These are phyloP conservation scores for Aphidoletes aphidimyza DNA, from an alignment of 2,888 invertebrate genomes.

Conservation along the genomic window DNA sequence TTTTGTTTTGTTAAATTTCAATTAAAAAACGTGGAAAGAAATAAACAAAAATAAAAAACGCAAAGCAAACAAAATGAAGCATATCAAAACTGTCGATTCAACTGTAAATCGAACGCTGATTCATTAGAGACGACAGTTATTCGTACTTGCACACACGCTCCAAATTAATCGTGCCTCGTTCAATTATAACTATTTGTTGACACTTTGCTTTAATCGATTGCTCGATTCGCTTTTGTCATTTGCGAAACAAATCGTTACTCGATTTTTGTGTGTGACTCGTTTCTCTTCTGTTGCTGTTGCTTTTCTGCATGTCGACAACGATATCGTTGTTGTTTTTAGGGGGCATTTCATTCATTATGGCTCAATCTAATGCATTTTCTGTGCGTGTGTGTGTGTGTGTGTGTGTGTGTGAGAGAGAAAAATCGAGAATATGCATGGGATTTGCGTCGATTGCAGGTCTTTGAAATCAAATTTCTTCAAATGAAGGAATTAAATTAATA, in stretches of 20 bases:
- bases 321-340: background rate
- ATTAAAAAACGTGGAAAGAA: background rate
- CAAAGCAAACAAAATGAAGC: background rate
- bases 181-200: constrained; percentile 26
- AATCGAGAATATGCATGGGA: too few species aligned
- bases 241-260: constrained; percentile 25
- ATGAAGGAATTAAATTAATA: too few species aligned
- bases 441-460: too few species aligned
- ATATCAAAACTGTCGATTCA: background rate
- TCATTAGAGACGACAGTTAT: constrained; percentile 7
- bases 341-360: background rate
- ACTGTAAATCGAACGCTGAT: constrained; percentile 12
- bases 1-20: background rate
- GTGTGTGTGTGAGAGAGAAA: too few species aligned
- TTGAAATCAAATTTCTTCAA: too few species aligned
- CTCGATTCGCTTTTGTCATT: background rate
- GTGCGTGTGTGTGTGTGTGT: too few species aligned
- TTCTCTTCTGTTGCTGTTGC: background rate
- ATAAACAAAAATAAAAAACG: background rate
- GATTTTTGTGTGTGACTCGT: background rate
- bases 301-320: background rate
- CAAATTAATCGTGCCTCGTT: background rate
- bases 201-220: constrained; percentile 9
- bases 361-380: too few species aligned
- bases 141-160: constrained; percentile 1